Base-by-base conservation (phyloP, 1,140 invertebrate species). In the Acromyrmex charruanus region DNA sequence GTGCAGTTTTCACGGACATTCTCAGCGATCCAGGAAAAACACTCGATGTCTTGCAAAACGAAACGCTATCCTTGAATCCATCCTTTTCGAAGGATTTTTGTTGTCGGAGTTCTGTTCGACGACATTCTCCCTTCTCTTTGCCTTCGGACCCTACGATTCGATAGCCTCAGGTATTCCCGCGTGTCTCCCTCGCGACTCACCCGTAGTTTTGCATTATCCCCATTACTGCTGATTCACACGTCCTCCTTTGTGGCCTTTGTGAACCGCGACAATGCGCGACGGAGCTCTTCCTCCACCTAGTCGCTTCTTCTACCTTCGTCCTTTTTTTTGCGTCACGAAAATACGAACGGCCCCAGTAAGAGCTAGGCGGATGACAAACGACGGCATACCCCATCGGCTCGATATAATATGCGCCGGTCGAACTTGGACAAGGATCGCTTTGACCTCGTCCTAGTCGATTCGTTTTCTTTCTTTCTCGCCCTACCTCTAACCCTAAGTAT, bases 211-310 rank as follows among this genome's bases (percentile, higher is more conserved):
- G 93, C 94, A 94, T 94, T 94, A 94, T 94, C 90, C 91, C 93
- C 92, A 94, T 95, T 94, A 94, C 91, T 94, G 94, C 94, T 94
- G 94, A 94, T 94, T 95, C 94, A 95, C 94, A 95, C 93, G 92
- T 94, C 88, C 84, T 90, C 89, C 92, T 93, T 94, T 94, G 93
- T 94, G 80, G 89, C 91, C 92, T 94, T 94, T 94, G 93, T 94
- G 87, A 81, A 68, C 79, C 59, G 79, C 93, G 91, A 94, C 94
- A 94, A 94, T 94, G 89, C 90, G 87, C 89, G 87, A 90, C 92
- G 89, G 75, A 85, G 74, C 74, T 85, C 80, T 72, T 87, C 71
- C 44, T 80, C 80, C 90, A 88, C 88, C 86, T 81, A 79, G 59
- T 55, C 53, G 85, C 88, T 87, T 72, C 59, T 65, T 87, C 68